Percentiles rank a stretch among this genome's conserved stretches.
Conservation (phyloP, 2,797 vertebrate species). For the Lates japonicus region DNA sequence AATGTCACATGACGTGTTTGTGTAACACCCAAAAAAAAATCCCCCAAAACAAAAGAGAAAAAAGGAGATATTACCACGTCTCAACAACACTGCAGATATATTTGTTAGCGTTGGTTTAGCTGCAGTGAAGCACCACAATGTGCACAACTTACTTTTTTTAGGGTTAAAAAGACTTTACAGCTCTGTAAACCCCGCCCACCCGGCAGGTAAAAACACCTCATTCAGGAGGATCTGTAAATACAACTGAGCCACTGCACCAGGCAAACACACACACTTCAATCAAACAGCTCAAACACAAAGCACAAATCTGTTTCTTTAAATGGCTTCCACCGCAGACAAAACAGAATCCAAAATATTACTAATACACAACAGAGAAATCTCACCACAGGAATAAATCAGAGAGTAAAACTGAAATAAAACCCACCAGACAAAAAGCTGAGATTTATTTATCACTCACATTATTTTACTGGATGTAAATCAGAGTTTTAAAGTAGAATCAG, state of each 20-base stretch:
- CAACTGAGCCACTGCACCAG: neutral
- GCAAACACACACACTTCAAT: neutral
- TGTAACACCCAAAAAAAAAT: neutral
- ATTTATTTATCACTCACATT: neutral
- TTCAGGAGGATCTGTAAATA: neutral
- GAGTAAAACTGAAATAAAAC: neutral
- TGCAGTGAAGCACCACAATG: neutral
- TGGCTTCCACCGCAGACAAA: conserved; percentile 6
- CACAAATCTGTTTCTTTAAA: neutral
- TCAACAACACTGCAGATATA: neutral
- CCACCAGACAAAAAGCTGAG: neutral
- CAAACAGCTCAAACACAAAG: neutral
- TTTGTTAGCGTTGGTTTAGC: neutral
- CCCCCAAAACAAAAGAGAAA: neutral
- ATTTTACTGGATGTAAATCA: neutral
- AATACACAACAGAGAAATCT: neutral
- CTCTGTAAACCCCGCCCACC: neutral
- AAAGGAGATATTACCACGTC: neutral
- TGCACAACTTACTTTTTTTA: too few relatives aligned
- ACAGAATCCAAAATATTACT: neutral
- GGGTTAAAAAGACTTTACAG: neutral
- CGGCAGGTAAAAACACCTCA: neutral
- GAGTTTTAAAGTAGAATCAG: neutral
- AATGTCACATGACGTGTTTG: neutral
- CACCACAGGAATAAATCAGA: neutral